These are phyloP conservation scores for Puffinus mauretanicus DNA, from an alignment of 2,113 vertebrate species.

Conservation along the genomic window DNA sequence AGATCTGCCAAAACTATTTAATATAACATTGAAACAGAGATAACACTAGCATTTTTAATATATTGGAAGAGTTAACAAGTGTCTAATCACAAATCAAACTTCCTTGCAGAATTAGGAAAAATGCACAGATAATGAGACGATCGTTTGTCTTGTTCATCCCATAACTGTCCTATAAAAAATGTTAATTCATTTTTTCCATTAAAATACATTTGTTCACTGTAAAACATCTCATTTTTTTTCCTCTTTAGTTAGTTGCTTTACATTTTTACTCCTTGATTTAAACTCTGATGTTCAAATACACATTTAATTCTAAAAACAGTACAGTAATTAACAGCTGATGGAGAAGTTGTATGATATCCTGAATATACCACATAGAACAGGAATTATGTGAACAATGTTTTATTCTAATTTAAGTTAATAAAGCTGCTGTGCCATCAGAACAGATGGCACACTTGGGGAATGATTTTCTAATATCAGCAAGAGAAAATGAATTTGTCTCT, in stretches of 20 bases:
- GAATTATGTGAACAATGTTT: rapidly evolving
- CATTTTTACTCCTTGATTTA: background rate
- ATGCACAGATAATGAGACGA: background rate
- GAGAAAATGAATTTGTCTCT: background rate
- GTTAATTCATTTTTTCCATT: background rate
- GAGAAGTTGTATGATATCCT: background rate
- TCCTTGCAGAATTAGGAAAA: background rate
- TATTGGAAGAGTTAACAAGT: background rate
- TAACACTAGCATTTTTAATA: background rate
- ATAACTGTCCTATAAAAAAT: background rate
- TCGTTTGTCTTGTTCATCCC: background rate
- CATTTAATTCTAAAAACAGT: background rate
- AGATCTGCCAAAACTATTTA: background rate
- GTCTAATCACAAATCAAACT: background rate
- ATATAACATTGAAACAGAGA: background rate
- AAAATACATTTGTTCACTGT: background rate
- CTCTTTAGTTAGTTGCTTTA: background rate
- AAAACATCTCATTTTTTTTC: background rate
- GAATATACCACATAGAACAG: rapidly evolving
- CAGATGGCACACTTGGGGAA: background rate
- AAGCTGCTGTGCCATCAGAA: background rate
- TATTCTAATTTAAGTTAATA: background rate
- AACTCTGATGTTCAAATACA: background rate
- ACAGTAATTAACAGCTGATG: rapidly evolving
- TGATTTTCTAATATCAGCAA: background rate